These are phyloP conservation scores for Taurulus bubalis DNA, from an alignment of 2,113 vertebrate genomes.

Conservation along the genomic window DNA sequence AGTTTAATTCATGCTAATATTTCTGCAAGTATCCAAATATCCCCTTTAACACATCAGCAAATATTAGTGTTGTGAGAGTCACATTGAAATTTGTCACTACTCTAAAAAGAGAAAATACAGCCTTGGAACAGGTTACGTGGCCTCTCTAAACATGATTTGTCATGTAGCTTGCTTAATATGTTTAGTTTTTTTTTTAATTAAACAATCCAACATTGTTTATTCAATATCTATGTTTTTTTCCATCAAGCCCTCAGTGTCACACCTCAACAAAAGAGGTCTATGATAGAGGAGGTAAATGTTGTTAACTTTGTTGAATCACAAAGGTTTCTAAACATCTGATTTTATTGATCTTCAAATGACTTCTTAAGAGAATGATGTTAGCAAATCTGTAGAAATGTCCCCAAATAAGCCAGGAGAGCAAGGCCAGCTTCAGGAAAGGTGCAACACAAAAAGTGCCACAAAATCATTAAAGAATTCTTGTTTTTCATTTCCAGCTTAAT, in stretches of 20 bases:
- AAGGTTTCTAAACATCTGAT: background rate
- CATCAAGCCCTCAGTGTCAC: background rate
- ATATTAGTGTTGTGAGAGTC: background rate
- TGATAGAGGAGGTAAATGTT: background rate
- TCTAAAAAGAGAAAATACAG: no score
- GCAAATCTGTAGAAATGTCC: background rate
- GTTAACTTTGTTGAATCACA: background rate
- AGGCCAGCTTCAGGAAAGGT: background rate
- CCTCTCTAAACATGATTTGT: background rate
- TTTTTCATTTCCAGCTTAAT: background rate
- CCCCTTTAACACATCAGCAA: background rate
- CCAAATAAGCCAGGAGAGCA: background rate
- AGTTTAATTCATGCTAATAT: background rate
- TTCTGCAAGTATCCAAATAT: background rate
- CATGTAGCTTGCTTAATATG: background rate
- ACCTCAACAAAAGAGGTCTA: background rate
- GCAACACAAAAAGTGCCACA: background rate
- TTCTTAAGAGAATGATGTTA: background rate
- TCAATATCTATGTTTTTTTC: background rate
- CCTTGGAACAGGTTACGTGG: background rate
- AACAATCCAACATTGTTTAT: background rate
- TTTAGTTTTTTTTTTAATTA: no score
- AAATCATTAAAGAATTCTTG: background rate
- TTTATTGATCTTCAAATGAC: conserved; percentile 16
- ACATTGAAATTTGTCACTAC: background rate